Percentiles rank a stretch among this genome's conserved stretches.
Conservation (phyloP, 92 coral and sea anemone genomes). For the Zoanthus gigantus region DNA sequence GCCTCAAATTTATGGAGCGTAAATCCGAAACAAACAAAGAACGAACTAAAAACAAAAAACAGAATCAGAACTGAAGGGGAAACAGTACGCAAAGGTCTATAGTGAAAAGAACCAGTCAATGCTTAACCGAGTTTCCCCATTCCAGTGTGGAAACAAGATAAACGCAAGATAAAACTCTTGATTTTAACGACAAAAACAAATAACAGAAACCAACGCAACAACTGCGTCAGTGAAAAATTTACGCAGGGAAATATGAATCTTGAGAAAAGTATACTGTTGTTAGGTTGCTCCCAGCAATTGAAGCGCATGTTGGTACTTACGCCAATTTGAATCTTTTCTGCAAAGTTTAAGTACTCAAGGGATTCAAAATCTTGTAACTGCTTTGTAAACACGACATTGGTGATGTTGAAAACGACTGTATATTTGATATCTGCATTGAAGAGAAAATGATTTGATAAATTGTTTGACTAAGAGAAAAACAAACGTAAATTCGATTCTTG, state of each 20-base stretch:
- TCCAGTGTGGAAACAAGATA: background rate
- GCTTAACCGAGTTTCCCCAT: background rate
- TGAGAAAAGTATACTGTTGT: background rate
- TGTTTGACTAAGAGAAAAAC: too few relatives aligned
- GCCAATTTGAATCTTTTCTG: constrained; percentile 91
- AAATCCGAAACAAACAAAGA: too few relatives aligned
- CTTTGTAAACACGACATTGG: constrained; percentile 75
- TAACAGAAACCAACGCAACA: background rate
- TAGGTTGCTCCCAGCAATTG: background rate
- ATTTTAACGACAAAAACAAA: too few relatives aligned
- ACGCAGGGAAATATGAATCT: background rate
- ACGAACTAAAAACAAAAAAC: too few relatives aligned
- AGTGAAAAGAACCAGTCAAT: background rate
- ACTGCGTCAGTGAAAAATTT: background rate
- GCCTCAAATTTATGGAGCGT: too few relatives aligned
- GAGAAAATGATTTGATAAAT: background rate
- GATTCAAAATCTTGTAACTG: constrained; percentile 84
- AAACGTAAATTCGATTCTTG: too few relatives aligned
- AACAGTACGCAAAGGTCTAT: background rate
- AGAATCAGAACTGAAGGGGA: background rate
- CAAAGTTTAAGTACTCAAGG: constrained; percentile 93
- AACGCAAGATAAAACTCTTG: background rate
- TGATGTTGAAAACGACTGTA: constrained; percentile 78
- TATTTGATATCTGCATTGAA: constrained; percentile 58
- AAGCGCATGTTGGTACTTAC: constrained; percentile 61